Percentiles rank a stretch among this genome's conserved stretches.
Evolutionary conservation across 2,888 invertebrate genomes (phyloP).

Genomic region (Cephus runcator): DNA sequence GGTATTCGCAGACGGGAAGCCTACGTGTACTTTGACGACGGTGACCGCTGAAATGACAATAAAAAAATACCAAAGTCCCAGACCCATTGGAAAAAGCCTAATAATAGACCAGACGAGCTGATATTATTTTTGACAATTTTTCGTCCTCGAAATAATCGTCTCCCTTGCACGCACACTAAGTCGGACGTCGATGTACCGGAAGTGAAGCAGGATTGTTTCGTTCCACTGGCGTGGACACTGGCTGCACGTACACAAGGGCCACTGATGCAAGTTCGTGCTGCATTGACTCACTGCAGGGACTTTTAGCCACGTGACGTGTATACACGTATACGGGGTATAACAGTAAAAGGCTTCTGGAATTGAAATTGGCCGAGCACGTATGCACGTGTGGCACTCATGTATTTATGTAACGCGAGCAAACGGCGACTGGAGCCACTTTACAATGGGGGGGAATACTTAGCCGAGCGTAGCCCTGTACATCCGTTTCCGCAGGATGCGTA

Average conservation of each 20-base stretch:
- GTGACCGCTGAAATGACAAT: too few species aligned
- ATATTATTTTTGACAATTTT: background rate
- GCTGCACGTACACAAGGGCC: background rate
- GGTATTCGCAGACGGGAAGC: background rate
- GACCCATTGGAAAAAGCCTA: background rate
- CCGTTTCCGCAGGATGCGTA: conserved; percentile 61
- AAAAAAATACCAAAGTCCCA: background rate
- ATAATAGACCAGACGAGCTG: background rate
- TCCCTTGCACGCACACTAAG: background rate
- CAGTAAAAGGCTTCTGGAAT: conserved; percentile 25
- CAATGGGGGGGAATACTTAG: conserved; percentile 40
- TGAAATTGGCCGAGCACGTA: conserved; percentile 26
- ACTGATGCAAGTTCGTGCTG: background rate
- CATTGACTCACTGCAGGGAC: background rate
- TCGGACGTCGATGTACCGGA: background rate
- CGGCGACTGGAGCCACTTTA: conserved; percentile 14
- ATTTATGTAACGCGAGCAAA: conserved; percentile 32
- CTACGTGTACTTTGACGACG: background rate
- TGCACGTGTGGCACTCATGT: conserved; percentile 11
- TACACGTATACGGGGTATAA: background rate
- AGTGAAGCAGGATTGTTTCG: background rate
- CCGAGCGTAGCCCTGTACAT: conserved; percentile 54
- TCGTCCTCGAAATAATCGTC: background rate
- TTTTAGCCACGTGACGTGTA: background rate
- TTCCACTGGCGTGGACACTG: background rate